phyloP scores from a whole-genome alignment of 1,140 invertebrate genomes.

The Hyphantria cunea region DNA sequence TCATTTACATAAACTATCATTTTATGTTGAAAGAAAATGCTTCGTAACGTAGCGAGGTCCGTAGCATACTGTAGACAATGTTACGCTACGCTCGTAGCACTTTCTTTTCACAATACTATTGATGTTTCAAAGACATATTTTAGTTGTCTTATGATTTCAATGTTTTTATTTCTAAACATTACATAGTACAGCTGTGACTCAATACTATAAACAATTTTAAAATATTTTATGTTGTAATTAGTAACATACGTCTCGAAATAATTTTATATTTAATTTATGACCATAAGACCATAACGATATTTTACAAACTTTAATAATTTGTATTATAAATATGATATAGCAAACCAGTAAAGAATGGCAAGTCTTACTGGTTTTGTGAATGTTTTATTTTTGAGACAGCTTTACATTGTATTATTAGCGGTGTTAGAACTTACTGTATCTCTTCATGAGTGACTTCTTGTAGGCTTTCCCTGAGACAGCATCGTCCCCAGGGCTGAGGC shows the following conservation, averaged over 20 bases:
- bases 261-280: no score
- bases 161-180: neutral
- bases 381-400: no score
- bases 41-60: slow-evolving; percentile 12
- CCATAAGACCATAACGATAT: no score
- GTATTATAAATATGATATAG: no score
- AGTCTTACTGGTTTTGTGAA: no score
- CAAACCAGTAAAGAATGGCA: no score
- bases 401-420: no score
- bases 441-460: slow-evolving; percentile 94
- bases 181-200: neutral
- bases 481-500: slow-evolving; percentile 81
- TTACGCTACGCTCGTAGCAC: slow-evolving; percentile 42
- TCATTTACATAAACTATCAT: neutral
- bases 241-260: no score
- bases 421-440: slow-evolving; percentile 90
- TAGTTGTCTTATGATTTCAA: slow-evolving; percentile 8
- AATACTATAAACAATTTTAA: no score
- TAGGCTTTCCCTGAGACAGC: slow-evolving; percentile 88
- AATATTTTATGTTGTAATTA: no score
- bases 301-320: no score
- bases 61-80: slow-evolving; percentile 33
- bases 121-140: slow-evolving; percentile 10
- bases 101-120: slow-evolving; percentile 11
- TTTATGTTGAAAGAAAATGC: slow-evolving; percentile 3